Evolutionary conservation across 2,888 invertebrate genomes (phyloP), one percentile per base, ranked within the genome.

Genomic region (Drosophila siamana): DNA sequence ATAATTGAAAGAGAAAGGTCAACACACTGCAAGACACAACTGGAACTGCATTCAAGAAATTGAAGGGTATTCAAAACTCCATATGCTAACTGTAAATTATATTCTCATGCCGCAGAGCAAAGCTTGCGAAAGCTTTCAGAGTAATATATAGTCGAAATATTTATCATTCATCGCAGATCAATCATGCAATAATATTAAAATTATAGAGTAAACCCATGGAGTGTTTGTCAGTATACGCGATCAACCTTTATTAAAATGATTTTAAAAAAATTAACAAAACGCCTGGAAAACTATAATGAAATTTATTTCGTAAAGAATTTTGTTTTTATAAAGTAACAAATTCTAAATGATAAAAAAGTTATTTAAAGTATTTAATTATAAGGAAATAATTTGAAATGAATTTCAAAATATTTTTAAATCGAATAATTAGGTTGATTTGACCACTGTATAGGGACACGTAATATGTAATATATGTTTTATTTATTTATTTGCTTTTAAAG

Each of bases 21-120:
- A 67, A 59, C 75, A 69, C 56, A 65, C 56, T 54, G 60, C 79
- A 72, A 84, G 69, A 82, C 82, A 77, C 51, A 79, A 70, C 57
- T 66, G 52, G 38, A 76, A 69, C 41, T 62, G 60, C 59, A 66
- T 43, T 43, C 51, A 38, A 28, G 47, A 48, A 28, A 33, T 33
- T 16, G 28, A 44, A 55, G 57, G 46, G 26, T 50, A 72, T 64
- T 38, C 15, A 52, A 13, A 26, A 44, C 11, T 48, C 13, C 13
- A 51, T 44, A 44, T 38, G 62, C 46, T 54, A 57, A 15, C 30
- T 47, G 48, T n/a, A 64, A 62, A 41, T 8, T 40, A 30, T n/a
- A 40, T 41, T 33, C n/a, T 57, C 74, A 75, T 74, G 66, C 74
- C 54, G 26, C 40, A 63, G 69, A 59, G 11, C 9, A 15, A 74